phyloP scores from a whole-genome alignment of 2,113 vertebrate genomes.

The Mus spicilegus region DNA sequence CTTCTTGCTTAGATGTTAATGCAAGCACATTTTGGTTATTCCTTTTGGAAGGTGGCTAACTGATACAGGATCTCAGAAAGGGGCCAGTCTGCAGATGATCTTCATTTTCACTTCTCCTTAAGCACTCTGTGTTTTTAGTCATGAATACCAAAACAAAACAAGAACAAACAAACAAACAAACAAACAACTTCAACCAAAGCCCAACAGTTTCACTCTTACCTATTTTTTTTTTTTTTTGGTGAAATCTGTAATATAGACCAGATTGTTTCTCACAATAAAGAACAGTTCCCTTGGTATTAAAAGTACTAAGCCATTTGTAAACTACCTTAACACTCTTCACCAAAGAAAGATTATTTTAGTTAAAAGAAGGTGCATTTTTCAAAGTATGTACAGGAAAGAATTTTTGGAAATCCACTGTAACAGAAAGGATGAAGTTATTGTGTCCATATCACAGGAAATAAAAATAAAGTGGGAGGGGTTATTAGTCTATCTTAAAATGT shows the following conservation, averaged over 20 bases:
- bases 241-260: neutral
- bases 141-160: neutral
- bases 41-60: neutral
- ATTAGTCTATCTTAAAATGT: neutral
- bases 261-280: neutral
- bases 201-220: neutral
- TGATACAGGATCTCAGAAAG: neutral
- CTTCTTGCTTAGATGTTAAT: neutral
- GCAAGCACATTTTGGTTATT: conserved; percentile 19
- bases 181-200: neutral
- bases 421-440: neutral
- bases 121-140: neutral
- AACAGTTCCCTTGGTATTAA: neutral
- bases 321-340: neutral
- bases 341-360: neutral
- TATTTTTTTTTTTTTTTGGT: neutral
- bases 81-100: neutral
- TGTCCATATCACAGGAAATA: neutral
- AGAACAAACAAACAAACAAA: neutral
- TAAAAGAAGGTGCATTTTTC: conserved; percentile 43
- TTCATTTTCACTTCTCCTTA: neutral
- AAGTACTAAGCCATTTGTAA: neutral
- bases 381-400: neutral
- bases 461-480: neutral
- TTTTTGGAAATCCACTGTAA: neutral